Evolutionary conservation across 1,140 invertebrate species (phyloP).

Genomic region (Thereuonema tuberculata): DNA sequence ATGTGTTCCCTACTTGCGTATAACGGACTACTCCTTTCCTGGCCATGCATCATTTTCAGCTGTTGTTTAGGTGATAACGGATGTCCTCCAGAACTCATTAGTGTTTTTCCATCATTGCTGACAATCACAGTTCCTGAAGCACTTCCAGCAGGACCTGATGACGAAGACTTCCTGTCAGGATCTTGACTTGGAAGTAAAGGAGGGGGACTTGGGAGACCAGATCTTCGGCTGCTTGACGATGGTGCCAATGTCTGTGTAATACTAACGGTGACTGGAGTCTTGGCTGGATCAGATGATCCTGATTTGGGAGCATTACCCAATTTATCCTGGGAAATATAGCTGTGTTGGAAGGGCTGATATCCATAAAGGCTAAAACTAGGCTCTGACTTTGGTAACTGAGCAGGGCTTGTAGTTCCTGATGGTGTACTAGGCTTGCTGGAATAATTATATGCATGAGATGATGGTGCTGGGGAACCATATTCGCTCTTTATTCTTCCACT

Average conservation of each 20-base stretch:
- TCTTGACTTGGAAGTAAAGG: conserved; percentile 9
- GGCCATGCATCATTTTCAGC: neutral
- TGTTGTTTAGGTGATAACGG: neutral
- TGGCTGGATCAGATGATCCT: neutral
- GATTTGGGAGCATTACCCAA: too few relatives aligned
- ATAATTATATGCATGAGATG: neutral
- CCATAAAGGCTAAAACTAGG: conserved; percentile 55
- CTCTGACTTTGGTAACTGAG: conserved; percentile 49
- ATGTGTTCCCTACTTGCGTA: neutral
- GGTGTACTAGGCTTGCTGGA: conserved; percentile 5
- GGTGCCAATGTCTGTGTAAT: neutral
- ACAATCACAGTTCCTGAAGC: neutral
- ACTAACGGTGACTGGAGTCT: neutral
- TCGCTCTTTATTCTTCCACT: neutral
- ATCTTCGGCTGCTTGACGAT: neutral
- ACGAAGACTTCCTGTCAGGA: conserved; percentile 3
- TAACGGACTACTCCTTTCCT: neutral
- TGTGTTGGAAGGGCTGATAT: conserved; percentile 48
- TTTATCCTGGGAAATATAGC: conserved; percentile 36
- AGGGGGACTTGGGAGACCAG: neutral
- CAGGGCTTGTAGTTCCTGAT: conserved; percentile 19
- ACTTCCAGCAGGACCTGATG: neutral
- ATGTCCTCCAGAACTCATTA: too few relatives aligned
- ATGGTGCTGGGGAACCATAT: neutral
- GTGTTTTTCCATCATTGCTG: neutral